These are phyloP conservation scores for Dasypolia templi DNA, from an alignment of 2,888 invertebrate genomes.

Conservation along the genomic window DNA sequence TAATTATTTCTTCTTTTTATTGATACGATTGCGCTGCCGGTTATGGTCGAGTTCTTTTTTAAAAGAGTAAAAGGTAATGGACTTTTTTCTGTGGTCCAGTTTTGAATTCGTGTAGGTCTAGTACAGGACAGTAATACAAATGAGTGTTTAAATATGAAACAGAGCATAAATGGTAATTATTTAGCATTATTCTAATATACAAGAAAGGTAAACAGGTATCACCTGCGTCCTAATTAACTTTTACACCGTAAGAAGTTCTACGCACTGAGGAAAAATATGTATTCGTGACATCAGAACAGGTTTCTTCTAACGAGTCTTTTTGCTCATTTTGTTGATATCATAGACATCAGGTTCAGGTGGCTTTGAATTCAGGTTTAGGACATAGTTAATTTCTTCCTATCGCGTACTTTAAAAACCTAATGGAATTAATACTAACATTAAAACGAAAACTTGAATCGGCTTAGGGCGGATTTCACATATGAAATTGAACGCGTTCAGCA, in stretches of 20 bases:
- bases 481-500: too few relatives aligned
- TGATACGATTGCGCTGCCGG: slow-evolving; percentile 21
- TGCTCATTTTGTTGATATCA: slow-evolving; percentile 46
- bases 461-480: too few relatives aligned
- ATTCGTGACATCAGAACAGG: slow-evolving; percentile 40
- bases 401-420: slow-evolving; percentile 10
- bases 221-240: slow-evolving; percentile 57
- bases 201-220: slow-evolving; percentile 44
- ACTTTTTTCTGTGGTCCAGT: slow-evolving; percentile 17
- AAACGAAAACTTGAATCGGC: neutral
- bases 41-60: slow-evolving; percentile 18
- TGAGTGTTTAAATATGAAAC: slow-evolving; percentile 33
- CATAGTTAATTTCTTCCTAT: slow-evolving; percentile 24
- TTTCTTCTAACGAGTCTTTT: slow-evolving; percentile 27
- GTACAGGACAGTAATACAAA: slow-evolving; percentile 20
- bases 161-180: slow-evolving; percentile 39
- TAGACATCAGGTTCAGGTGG: slow-evolving; percentile 36
- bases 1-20: slow-evolving; percentile 14
- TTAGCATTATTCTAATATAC: slow-evolving; percentile 30
- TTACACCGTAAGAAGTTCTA: slow-evolving; percentile 45
- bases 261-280: slow-evolving; percentile 29
- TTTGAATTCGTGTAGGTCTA: slow-evolving; percentile 44
- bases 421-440: slow-evolving; percentile 3
- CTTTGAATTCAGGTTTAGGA: slow-evolving; percentile 40
- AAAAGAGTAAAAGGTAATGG: neutral